Conservation (phyloP, 2,888 invertebrate genomes). For the Drosophila melanocephala region DNA sequence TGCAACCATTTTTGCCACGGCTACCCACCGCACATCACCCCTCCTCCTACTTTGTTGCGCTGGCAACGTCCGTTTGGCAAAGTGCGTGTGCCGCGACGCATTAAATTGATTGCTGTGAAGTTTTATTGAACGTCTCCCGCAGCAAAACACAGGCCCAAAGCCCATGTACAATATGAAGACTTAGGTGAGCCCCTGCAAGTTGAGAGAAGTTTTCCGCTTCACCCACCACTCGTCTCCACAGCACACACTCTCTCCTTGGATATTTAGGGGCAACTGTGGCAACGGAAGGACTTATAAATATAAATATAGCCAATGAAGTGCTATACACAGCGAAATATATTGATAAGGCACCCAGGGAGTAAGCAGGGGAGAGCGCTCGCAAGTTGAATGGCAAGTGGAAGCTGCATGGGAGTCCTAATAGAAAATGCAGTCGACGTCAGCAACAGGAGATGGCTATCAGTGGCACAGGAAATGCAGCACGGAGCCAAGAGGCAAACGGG, state of each 20-base stretch:
- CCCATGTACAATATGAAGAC: conserved; percentile 57
- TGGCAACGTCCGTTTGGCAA: conserved; percentile 57
- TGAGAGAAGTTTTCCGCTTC: conserved; percentile 14
- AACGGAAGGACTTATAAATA: conserved; percentile 58
- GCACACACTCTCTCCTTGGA: not conserved
- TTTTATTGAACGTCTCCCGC: conserved; percentile 44
- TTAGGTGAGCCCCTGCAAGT: conserved; percentile 37
- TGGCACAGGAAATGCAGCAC: conserved; percentile 67
- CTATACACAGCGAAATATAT: conserved; percentile 57
- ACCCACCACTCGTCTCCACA: not conserved
- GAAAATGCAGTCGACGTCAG: conserved; percentile 60
- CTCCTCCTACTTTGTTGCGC: conserved; percentile 41
- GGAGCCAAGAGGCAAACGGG: conserved; percentile 23
- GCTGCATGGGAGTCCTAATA: conserved; percentile 56
- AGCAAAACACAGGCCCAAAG: conserved; percentile 30
- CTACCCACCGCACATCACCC: conserved; percentile 23
- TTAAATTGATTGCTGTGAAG: conserved; percentile 80
- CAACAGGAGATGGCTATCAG: conserved; percentile 70
- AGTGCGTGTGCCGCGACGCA: conserved; percentile 74
- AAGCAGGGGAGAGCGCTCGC: not conserved
- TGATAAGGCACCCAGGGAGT: conserved; percentile 58
- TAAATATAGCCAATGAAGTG: conserved; percentile 56
- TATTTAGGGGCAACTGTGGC: conserved; percentile 47
- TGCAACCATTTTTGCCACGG: conserved; percentile 59
- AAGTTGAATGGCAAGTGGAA: conserved; percentile 26